Evolutionary conservation across 2,797 vertebrate species (phyloP).

Genomic region (Tiaroga cobitis): DNA sequence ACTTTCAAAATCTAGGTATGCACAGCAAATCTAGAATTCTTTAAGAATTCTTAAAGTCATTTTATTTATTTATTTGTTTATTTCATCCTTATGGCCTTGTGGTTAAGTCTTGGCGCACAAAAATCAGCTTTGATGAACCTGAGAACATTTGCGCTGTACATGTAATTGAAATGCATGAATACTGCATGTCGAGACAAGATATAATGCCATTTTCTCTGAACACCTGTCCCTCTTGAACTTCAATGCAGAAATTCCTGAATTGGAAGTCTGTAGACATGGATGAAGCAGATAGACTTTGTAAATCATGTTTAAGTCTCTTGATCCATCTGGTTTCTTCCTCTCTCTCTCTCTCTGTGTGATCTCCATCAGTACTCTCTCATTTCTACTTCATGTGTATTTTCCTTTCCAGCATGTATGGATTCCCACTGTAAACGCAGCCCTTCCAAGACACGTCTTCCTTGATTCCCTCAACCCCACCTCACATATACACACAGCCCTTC

Average conservation of each 20-base stretch:
- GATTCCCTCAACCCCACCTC: slow-evolving; percentile 9
- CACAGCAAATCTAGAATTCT: neutral
- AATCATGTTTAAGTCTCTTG: neutral
- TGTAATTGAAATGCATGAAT: neutral
- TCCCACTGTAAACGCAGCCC: slow-evolving; percentile 35
- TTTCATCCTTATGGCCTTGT: neutral
- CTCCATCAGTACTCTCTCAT: slow-evolving; percentile 35
- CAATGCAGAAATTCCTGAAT: neutral
- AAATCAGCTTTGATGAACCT: too few species aligned
- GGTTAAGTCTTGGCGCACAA: neutral
- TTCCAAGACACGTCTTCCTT: slow-evolving; percentile 21
- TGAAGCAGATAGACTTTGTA: neutral
- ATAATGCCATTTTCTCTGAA: neutral
- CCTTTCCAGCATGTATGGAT: slow-evolving; percentile 45
- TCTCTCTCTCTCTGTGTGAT: slow-evolving; percentile 24
- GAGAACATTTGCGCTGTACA: neutral
- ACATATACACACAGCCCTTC: slow-evolving; percentile 46
- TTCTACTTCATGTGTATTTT: slow-evolving; percentile 52
- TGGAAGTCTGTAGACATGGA: neutral
- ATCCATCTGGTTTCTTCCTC: slow-evolving; percentile 21
- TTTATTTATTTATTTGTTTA: neutral
- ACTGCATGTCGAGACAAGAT: neutral
- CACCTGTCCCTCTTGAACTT: neutral
- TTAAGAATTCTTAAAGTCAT: neutral
- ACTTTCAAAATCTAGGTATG: neutral